These are phyloP conservation scores for Gymnoscopelus microlampas DNA, from an alignment of 2,797 vertebrate genomes.

Conservation along the genomic window DNA sequence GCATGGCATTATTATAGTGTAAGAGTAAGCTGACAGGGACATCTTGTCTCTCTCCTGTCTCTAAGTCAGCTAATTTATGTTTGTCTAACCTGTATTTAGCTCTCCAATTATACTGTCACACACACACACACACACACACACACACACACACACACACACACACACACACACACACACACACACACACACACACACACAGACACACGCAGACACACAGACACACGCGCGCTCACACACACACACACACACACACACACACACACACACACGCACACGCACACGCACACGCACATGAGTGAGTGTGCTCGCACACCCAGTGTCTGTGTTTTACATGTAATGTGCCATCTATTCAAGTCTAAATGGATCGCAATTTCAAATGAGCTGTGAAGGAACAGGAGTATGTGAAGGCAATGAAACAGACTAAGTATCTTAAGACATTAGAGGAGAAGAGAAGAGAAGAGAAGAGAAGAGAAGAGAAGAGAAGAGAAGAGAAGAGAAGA, in stretches of 20 bases:
- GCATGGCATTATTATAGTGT: slow-evolving; percentile 41
- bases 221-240: too few relatives aligned
- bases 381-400: slow-evolving; percentile 7
- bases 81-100: slow-evolving; percentile 48
- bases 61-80: slow-evolving; percentile 57
- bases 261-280: neutral
- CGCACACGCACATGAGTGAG: neutral
- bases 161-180: too few relatives aligned
- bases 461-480: neutral
- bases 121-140: slow-evolving; percentile 6
- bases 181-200: neutral
- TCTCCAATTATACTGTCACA: slow-evolving; percentile 31
- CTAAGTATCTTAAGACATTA: neutral
- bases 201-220: neutral
- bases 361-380: slow-evolving; percentile 1
- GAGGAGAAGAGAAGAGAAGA: slow-evolving; percentile 21
- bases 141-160: slow-evolving; percentile 1
- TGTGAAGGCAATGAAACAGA: slow-evolving; percentile 16
- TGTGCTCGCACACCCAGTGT: neutral
- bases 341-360: neutral
- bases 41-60: slow-evolving; percentile 47
- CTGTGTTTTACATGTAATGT: neutral
- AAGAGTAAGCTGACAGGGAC: slow-evolving; percentile 39
- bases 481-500: neutral
- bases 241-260: too few relatives aligned